phyloP scores from a whole-genome alignment of 1,140 invertebrate genomes.

The Campoletis sonorensis region DNA sequence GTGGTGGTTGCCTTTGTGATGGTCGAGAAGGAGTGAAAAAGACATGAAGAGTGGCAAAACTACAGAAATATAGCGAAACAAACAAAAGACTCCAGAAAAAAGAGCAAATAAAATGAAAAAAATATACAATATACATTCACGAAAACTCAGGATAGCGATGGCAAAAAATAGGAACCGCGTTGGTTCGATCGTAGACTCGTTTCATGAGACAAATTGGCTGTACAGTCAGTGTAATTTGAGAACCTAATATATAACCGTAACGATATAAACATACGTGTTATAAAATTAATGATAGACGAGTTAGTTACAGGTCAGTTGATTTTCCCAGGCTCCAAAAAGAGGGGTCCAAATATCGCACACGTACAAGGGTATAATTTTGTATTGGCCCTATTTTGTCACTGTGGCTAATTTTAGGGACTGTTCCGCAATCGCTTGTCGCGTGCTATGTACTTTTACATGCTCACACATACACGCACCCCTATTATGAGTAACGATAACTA shows the following conservation, averaged over 20 bases:
- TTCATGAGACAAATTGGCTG: slow-evolving; percentile 66
- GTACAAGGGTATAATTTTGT: slow-evolving; percentile 50
- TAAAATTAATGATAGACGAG: slow-evolving; percentile 76
- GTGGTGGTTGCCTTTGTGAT: slow-evolving; percentile 45
- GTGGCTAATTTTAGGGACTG: slow-evolving; percentile 75
- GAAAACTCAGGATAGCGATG: background rate
- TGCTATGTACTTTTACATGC: slow-evolving; percentile 16
- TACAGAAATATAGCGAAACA: background rate
- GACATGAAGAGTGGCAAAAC: slow-evolving; percentile 21
- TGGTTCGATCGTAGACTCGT: background rate
- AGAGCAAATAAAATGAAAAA: background rate
- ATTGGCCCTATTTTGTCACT: slow-evolving; percentile 73
- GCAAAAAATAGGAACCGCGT: background rate
- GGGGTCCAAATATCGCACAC: slow-evolving; percentile 45
- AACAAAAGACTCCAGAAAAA: slow-evolving; percentile 9
- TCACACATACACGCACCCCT: background rate
- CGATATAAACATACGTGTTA: slow-evolving; percentile 73
- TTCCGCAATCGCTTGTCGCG: slow-evolving; percentile 26
- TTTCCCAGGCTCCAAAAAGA: slow-evolving; percentile 69
- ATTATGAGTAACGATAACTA: background rate
- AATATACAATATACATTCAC: background rate
- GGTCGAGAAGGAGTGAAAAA: slow-evolving; percentile 27
- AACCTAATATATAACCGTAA: slow-evolving; percentile 56
- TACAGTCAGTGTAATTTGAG: slow-evolving; percentile 50
- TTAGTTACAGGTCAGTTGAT: slow-evolving; percentile 77